Base-by-base conservation (phyloP, 1,140 invertebrate genomes). In the Drosophila biarmipes region DNA sequence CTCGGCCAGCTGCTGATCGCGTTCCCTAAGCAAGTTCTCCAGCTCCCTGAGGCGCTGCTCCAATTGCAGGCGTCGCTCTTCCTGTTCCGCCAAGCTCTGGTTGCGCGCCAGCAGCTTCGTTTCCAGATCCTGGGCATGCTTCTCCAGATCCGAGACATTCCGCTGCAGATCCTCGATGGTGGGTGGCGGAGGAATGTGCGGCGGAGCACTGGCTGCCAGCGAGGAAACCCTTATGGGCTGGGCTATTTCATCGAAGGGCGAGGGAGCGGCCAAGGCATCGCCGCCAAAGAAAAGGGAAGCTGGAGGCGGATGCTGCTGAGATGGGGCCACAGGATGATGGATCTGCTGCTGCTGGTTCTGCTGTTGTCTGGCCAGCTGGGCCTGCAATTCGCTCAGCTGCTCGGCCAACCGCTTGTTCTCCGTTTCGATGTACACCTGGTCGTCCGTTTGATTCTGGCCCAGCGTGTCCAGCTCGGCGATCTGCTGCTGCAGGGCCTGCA, bases 381-480 rank as follows among this genome's bases (percentile, higher is more conserved):
- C 71, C 40, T 92, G 85, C 53, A 92, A 82, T 61, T 92, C 85
- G 15, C 59, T 58, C 0, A 93, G 43, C 38, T 91, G 66, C 55
- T 90, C 84, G 4, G 80, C 53, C 2, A 92, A 64, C 8, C 91
- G 80, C 21, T 89, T 91, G 64, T 92, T 92, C 71, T 92, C 91
- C 40, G 90, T 91, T 64, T 92, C 85, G 19, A 92, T 82, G 46
- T 86, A 90, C 0, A 92, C 89, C 63, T 91, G 90, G 19, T 92
- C 91, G 35, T 92, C 90, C 0, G 90, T 91, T 45, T 92, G 90
- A 43, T 92, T 92, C 54, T 92, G 91, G 0, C 91, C 84, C 6
- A 92, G 27, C 0, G 91, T 91, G 27, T 91, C 87, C 34, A 92
- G 64, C 15, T 92, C 82, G 24, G 92, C 69, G 4, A 92, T 73